phyloP scores from a whole-genome alignment of 2,797 vertebrate species.

The Gadopsis marmoratus region DNA sequence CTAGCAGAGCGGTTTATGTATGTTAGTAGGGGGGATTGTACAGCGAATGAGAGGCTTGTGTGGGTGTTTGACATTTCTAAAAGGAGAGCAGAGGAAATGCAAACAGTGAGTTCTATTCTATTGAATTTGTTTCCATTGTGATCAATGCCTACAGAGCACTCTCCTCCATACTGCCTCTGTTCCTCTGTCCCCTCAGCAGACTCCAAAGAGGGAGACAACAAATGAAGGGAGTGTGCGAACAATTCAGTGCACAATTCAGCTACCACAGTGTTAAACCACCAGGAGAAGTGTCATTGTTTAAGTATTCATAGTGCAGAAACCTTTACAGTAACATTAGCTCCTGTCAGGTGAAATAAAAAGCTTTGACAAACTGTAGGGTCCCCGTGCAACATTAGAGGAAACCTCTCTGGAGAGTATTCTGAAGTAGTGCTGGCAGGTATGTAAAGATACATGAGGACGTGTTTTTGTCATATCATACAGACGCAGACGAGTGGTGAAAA shows the following conservation, averaged over 20 bases:
- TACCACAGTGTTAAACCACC: not conserved
- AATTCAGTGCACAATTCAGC: conserved; percentile 33
- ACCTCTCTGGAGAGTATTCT: not conserved
- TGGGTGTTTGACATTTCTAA: conserved; percentile 75
- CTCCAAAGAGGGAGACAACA: conserved; percentile 23
- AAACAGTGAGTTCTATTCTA: conserved; percentile 42
- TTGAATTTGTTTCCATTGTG: conserved; percentile 52
- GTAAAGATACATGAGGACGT: not conserved
- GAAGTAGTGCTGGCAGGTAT: not conserved
- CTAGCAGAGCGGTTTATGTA: conserved; percentile 33
- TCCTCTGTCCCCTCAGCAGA: conserved; percentile 35
- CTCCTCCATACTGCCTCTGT: conserved; percentile 19
- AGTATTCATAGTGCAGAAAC: not conserved
- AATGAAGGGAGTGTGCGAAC: conserved; percentile 26
- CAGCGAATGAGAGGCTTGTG: conserved; percentile 38
- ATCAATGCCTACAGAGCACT: conserved; percentile 37
- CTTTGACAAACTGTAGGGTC: not conserved
- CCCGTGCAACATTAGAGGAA: conserved; percentile 18
- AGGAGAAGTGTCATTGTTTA: conserved; percentile 9
- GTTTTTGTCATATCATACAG: not conserved
- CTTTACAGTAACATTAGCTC: not conserved
- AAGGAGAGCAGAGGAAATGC: conserved; percentile 60
- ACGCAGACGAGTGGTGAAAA: not conserved
- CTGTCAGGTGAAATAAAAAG: conserved; percentile 9
- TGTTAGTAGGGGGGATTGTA: conserved; percentile 14